Percentiles rank a stretch among this genome's conserved stretches.
phyloP scores from a whole-genome alignment of 2,113 vertebrate species.

The Rissa tridactyla region DNA sequence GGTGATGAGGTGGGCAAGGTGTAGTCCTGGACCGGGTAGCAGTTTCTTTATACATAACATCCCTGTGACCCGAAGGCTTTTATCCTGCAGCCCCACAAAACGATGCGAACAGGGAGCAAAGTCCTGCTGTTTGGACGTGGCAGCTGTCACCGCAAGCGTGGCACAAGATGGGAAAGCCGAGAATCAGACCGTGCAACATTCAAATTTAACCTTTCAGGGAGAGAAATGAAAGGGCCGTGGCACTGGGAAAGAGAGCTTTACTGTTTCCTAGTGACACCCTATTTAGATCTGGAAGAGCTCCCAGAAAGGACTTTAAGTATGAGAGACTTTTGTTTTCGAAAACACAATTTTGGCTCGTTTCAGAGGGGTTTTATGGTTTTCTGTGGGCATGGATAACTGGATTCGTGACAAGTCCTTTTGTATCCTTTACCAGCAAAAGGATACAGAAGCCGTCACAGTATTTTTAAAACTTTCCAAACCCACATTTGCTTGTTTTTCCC shows the following conservation, averaged over 20 bases:
- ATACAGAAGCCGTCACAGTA: neutral
- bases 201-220: slow-evolving; percentile 27
- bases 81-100: neutral
- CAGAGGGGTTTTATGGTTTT: slow-evolving; percentile 19
- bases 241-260: slow-evolving; percentile 21
- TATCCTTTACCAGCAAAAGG: neutral
- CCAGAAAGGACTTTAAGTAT: slow-evolving; percentile 48
- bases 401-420: neutral
- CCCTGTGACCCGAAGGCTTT: neutral
- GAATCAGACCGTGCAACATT: neutral
- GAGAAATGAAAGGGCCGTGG: slow-evolving; percentile 16
- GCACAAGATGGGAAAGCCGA: neutral
- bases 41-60: neutral
- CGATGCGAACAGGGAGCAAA: neutral
- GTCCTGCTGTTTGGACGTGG: neutral
- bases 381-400: slow-evolving; percentile 17
- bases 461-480: neutral
- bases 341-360: slow-evolving; percentile 48
- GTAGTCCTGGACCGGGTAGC: neutral
- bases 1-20: neutral
- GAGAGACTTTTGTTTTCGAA: slow-evolving; percentile 45
- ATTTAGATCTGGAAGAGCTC: slow-evolving; percentile 56
- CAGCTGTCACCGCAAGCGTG: neutral
- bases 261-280: slow-evolving; percentile 41
- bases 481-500: neutral